Conservation (phyloP, 2,888 invertebrate genomes). For the Pegoplata infirma region DNA sequence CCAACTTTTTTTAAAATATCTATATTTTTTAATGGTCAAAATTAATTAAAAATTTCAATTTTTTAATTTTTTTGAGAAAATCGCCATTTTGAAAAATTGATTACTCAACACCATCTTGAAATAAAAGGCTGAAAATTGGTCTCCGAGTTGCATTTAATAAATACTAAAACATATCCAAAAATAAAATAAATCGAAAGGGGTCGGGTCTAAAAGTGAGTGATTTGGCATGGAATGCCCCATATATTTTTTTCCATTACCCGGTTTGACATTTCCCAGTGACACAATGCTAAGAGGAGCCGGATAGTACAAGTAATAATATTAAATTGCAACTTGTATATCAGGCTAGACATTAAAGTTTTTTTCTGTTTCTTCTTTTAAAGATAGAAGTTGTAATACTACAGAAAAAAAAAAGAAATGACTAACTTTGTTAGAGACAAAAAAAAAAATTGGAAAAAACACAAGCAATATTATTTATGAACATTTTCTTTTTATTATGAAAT, state of each 20-base stretch:
- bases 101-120: too few relatives aligned
- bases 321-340: conserved; percentile 36
- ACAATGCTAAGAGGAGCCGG: conserved; percentile 52
- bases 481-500: conserved; percentile 48
- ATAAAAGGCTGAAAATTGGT: too few relatives aligned
- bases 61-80: too few relatives aligned
- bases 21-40: too few relatives aligned
- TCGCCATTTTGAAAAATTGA: too few relatives aligned
- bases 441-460: conserved; percentile 16
- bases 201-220: too few relatives aligned
- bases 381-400: conserved; percentile 11
- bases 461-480: conserved; percentile 28
- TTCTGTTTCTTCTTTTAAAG: conserved; percentile 18
- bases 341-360: conserved; percentile 31
- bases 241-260: conserved; percentile 19
- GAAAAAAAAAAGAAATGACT: conserved; percentile 28
- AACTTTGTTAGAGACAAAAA: neutral
- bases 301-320: conserved; percentile 1
- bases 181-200: too few relatives aligned
- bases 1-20: too few relatives aligned
- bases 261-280: conserved; percentile 61
- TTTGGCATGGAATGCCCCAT: too few relatives aligned
- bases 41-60: too few relatives aligned
- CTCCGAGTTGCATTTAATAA: too few relatives aligned
- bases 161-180: too few relatives aligned